Base-by-base conservation (phyloP, 1,140 invertebrate species). In the Lucilia sericata region DNA sequence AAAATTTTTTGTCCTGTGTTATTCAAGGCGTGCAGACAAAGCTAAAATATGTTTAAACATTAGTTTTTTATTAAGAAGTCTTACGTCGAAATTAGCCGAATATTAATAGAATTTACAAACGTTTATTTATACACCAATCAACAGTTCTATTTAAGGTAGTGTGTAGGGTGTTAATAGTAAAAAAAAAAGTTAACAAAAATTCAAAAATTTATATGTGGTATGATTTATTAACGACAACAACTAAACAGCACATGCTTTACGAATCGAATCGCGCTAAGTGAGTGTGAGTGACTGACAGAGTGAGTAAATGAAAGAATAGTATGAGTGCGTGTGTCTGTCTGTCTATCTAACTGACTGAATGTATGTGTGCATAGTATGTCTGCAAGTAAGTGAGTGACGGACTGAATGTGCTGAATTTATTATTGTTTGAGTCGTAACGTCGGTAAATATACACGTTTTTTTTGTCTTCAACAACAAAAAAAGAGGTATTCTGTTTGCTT, bases 381-480 rank as follows among this genome's bases (percentile, higher is more conserved):
- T 70, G 51, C 17, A 55, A 55, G n/a, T 70, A 25, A 21, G 19
- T 70, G 65, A 19, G 9, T 70, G 65, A 42, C 42, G 5, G 42
- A 42, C 42, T 42, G 42, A 42, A 42, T 42, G 42, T 42, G 42
- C 42, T 42, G 42, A 42, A 42, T 42, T 42, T 42, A 42, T 42
- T 42, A 42, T 42, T 42, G 42, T 42, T 42, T 42, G 42, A 42
- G 42, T 42, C 17, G 21, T 25, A 76, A 10, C 34, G 74, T 34
- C 74, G 74, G 74, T 76, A 76, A 76, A 42, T 34, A 76, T 21
- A 76, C 74, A 76, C 42, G 76, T 80, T 49, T 80, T 30, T 30
- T 30, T 30, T 30, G 1, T 30, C 1, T 30, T 30, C 25, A 30
- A 30, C 25, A 30, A 30, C 25, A 30, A 70, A 70, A 19, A n/a